These are phyloP conservation scores for Vandiemenella viatica DNA, from an alignment of 2,888 invertebrate species.

Conservation along the genomic window DNA sequence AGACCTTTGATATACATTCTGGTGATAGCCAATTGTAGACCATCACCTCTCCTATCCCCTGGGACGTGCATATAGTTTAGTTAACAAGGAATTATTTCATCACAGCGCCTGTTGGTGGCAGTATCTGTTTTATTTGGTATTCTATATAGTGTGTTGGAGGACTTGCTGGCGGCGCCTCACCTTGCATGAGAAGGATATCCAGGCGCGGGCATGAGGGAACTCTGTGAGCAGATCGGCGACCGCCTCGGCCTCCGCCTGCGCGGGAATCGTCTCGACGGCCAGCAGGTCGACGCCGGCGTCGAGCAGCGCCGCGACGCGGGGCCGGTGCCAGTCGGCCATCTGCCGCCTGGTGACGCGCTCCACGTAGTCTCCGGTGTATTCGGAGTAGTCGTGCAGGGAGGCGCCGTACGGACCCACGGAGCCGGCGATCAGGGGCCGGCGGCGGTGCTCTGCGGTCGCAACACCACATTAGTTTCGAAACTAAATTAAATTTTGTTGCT, in stretches of 20 bases:
- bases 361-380: constrained; percentile 77
- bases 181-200: constrained; percentile 79
- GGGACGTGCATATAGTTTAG: too few relatives aligned
- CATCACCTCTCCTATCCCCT: too few relatives aligned
- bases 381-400: constrained; percentile 76
- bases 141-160: too few relatives aligned
- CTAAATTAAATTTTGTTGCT: too few relatives aligned
- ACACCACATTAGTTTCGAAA: neutral
- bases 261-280: constrained; percentile 86
- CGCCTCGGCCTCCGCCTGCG: constrained; percentile 66
- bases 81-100: too few relatives aligned
- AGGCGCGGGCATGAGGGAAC: constrained; percentile 64
- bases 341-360: constrained; percentile 41
- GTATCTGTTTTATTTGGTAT: too few relatives aligned
- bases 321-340: constrained; percentile 72
- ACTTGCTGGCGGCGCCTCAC: too few relatives aligned
- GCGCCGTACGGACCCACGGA: constrained; percentile 91
- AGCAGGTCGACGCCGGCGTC: constrained; percentile 71
- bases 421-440: constrained; percentile 56
- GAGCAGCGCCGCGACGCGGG: constrained; percentile 61
- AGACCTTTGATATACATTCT: too few relatives aligned
- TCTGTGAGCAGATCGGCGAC: constrained; percentile 63
- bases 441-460: constrained; percentile 1
- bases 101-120: too few relatives aligned
- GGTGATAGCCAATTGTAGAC: too few relatives aligned